phyloP scores from a whole-genome alignment of 2,888 invertebrate species.

The Chromoteleia sp. region DNA sequence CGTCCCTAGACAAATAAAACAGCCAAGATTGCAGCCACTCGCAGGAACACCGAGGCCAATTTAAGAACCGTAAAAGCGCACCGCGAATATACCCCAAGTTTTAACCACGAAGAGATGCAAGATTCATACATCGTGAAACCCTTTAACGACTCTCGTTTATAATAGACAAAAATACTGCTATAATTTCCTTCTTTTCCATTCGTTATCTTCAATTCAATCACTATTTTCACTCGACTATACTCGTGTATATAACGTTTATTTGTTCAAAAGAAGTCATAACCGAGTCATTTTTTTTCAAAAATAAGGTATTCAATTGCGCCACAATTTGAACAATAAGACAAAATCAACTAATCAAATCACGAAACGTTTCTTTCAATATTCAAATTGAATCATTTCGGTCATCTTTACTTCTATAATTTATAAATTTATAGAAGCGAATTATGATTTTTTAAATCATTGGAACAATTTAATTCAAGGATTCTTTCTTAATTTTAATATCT shows the following conservation, averaged over 20 bases:
- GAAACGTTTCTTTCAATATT: no score
- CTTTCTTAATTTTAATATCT: no score
- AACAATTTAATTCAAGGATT: no score
- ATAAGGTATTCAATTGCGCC: no score
- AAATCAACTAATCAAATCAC: no score
- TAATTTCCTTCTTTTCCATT: constrained; percentile 42
- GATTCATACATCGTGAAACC: constrained; percentile 52
- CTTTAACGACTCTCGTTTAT: constrained; percentile 66
- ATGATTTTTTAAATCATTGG: no score
- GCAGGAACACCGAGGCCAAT: constrained; percentile 75
- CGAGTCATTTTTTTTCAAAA: no score
- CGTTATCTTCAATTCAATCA: constrained; percentile 51
- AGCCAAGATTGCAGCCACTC: constrained; percentile 72
- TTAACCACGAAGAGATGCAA: constrained; percentile 63
- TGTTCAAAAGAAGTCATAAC: not conserved
- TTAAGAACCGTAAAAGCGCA: constrained; percentile 76
- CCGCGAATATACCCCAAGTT: constrained; percentile 66
- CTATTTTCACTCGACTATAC: not conserved
- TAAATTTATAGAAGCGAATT: no score
- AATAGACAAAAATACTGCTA: constrained; percentile 55
- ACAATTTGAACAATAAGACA: no score
- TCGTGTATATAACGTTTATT: not conserved
- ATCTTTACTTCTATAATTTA: no score
- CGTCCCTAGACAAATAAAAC: constrained; percentile 74
- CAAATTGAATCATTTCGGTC: no score